phyloP scores from a whole-genome alignment of 2,888 invertebrate genomes.

The Teinopalpus imperialis region DNA sequence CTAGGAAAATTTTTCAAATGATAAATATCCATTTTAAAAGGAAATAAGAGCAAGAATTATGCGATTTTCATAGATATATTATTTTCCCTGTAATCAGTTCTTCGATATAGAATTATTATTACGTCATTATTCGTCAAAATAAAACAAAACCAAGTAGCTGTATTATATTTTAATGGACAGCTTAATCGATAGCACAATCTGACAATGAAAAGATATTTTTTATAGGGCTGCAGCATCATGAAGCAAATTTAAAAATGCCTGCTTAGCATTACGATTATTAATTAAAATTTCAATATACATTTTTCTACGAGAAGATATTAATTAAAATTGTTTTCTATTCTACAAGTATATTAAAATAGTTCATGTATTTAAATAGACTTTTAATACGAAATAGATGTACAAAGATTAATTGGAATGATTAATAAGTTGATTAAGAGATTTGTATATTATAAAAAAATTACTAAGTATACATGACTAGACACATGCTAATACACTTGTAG shows the following conservation, averaged over 20 bases:
- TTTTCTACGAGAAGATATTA: conserved; percentile 15
- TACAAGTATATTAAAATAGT: conserved; percentile 27
- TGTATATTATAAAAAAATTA: conserved; percentile 49
- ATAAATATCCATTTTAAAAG: too few species aligned
- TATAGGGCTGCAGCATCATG: conserved; percentile 8
- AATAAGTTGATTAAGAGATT: conserved; percentile 64
- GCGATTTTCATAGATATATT: too few species aligned
- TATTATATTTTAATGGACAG: conserved; percentile 79
- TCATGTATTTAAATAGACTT: conserved; percentile 10
- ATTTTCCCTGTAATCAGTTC: too few species aligned
- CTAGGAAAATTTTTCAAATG: too few species aligned
- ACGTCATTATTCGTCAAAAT: too few species aligned
- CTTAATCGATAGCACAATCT: conserved; percentile 22
- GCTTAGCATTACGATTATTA: neutral
- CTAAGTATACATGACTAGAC: conserved; percentile 52
- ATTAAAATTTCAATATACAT: too few species aligned
- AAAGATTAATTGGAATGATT: conserved; percentile 70
- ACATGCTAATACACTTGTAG: conserved; percentile 40
- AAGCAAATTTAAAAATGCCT: conserved; percentile 14
- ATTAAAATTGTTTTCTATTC: conserved; percentile 19
- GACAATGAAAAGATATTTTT: conserved; percentile 11
- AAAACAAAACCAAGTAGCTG: too few species aligned
- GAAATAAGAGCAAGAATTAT: too few species aligned
- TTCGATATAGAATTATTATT: too few species aligned
- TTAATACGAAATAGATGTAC: conserved; percentile 31